phyloP scores from a whole-genome alignment of 2,888 invertebrate species.

The Hypselothyrea guttata region DNA sequence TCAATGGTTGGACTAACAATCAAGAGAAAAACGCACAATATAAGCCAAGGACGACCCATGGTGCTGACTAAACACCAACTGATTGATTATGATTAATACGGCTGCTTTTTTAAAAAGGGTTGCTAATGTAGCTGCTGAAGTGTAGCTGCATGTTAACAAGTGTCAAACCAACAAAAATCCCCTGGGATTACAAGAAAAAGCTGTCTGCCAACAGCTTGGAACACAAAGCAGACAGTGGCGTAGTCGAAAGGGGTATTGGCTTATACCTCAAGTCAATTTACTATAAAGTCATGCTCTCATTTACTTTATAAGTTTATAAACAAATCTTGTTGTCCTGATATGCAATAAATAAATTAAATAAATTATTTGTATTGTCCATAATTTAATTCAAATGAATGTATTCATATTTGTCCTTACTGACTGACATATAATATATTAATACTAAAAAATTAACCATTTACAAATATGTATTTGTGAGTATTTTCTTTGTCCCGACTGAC shows the following conservation, averaged over 20 bases:
- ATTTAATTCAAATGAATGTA: too few relatives aligned
- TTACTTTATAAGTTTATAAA: too few relatives aligned
- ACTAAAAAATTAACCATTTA: too few relatives aligned
- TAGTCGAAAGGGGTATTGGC: background rate
- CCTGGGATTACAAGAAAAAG: slow-evolving; percentile 19
- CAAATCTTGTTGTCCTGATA: too few relatives aligned
- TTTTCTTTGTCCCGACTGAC: too few relatives aligned
- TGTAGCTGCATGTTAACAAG: slow-evolving; percentile 35
- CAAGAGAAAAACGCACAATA: slow-evolving; percentile 19
- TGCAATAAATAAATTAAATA: too few relatives aligned
- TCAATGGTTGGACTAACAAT: slow-evolving; percentile 7
- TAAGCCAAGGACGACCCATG: slow-evolving; percentile 38
- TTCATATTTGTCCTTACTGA: too few relatives aligned
- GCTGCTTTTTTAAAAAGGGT: slow-evolving; percentile 55
- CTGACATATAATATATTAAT: too few relatives aligned
- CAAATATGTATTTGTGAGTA: too few relatives aligned
- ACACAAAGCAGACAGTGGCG: background rate
- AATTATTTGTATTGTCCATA: too few relatives aligned
- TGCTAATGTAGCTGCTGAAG: slow-evolving; percentile 54
- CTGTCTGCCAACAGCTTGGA: background rate
- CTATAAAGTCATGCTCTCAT: too few relatives aligned
- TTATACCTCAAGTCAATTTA: background rate
- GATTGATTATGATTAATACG: slow-evolving; percentile 37
- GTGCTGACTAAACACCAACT: slow-evolving; percentile 32
- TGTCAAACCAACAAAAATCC: slow-evolving; percentile 16